Conservation (phyloP, 2,113 vertebrate genomes). For the Engraulis encrasicolus region DNA sequence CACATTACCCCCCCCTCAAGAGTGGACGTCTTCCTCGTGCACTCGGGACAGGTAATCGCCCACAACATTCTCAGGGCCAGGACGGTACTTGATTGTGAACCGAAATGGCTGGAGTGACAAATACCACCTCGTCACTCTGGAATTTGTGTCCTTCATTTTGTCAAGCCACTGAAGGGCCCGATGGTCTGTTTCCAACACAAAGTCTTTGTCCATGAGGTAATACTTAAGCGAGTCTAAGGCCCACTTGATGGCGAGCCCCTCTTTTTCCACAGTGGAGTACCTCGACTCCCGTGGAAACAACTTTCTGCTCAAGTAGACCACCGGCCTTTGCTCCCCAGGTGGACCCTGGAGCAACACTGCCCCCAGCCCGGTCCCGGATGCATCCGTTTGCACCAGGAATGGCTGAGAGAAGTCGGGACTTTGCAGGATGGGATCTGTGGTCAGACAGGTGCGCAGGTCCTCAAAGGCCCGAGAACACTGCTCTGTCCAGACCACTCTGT, state of each 20-base stretch:
- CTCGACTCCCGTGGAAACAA: neutral
- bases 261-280: conserved; percentile 26
- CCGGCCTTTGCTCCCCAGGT: neutral
- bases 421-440: neutral
- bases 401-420: conserved; percentile 16
- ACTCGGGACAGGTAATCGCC: too few relatives aligned
- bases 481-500: neutral
- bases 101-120: neutral
- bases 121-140: neutral
- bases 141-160: conserved; percentile 2
- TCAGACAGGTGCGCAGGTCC: neutral
- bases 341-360: neutral
- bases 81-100: neutral
- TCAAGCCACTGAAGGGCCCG: conserved; percentile 11
- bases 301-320: conserved; percentile 27
- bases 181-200: conserved; percentile 20
- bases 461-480: neutral
- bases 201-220: conserved; percentile 11
- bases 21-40: too few relatives aligned
- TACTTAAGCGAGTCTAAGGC: neutral
- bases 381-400: neutral
- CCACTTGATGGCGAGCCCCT: conserved; percentile 7
- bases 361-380: conserved; percentile 16
- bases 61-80: neutral
- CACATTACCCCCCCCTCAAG: too few relatives aligned